Base-by-base conservation (phyloP, 2,888 invertebrate genomes). In the Amphipyra berbera region DNA sequence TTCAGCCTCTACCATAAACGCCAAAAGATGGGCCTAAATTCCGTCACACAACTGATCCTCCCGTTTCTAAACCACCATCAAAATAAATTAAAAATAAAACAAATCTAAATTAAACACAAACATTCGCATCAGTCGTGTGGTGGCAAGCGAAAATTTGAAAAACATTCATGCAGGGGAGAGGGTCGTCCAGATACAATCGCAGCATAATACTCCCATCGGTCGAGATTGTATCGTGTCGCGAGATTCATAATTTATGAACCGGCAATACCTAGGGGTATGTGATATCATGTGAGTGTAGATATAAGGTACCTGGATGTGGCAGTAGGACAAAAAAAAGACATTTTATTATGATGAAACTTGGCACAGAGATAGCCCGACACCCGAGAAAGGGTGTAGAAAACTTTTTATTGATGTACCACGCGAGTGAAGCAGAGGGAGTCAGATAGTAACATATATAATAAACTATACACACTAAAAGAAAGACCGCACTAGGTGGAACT, bases 171-270 rank as follows among this genome's bases (percentile, higher is more conserved):
- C 52, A 38, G 15, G 56, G 46, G 59, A 50, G 62, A 61, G 68
- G 61, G 72, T 40, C 15, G 61, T n/a, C 65, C 65, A 54, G 88
- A 87, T 90, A 88, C 74, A 80, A 88, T 88, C 87, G 52, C 79
- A 56, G 92, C 75, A 91, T 91, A 91, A 91, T 89, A 90, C 90
- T 88, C 89, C 89, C 91, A 92, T 92, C 84, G 88, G 76, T 62
- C 64, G 84, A 91, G 91, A 92, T 92, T 91, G 92, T 92, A 92
- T 91, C 91, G 86, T 72, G 83, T 87, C 87, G 82, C 83, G 74
- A 83, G 86, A 92, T 91, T 91, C 92, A 92, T 93, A 90, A 93
- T 92, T 91, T 92, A 93, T 93, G 90, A 90, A 87, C 84, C 79
- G 76, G 81, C 71, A 79, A 87, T 88, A 89, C 86, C 88, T 87